Evolutionary conservation across 1,140 invertebrate genomes (phyloP), one percentile per base, ranked within the genome.

Genomic region (Bactericera cockerelli): DNA sequence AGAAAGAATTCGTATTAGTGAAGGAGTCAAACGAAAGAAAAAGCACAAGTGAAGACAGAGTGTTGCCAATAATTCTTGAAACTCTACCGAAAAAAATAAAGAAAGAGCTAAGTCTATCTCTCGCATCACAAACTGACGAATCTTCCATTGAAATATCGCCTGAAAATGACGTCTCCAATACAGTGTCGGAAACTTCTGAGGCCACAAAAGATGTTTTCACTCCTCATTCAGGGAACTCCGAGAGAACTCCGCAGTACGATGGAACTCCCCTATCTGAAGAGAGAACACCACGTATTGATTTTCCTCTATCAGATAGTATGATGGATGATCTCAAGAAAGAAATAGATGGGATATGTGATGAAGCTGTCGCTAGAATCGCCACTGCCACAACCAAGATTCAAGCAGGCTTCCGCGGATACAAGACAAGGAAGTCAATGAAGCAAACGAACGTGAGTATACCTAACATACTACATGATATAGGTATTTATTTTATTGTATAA

Each of bases 361-460:
- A 49, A 54, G 42, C 25, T 21, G 22, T 42, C 31, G 6, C n/a
- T 8, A 49, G 22, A 13, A 31, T 55, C 36, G 19, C 25, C 22
- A 42, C 58, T 25, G 79, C 79, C 1, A 79, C 79, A 0, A 75
- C 75, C 1, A 78, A 77, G 65, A 81, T 81, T 55, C 79, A 81
- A 67, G 78, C 79, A 1, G 74, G 76, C 14, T 80, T 78, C 62
- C 71, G 78, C 13, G 79, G 78, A 8, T 80, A 78, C 63, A 75
- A 74, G 63, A 74, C 75, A 28, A 70, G 78, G 36, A 77, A 78
- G 62, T 64, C 68, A 16, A 59, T 73, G 2, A 72, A 74, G 11
- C 56, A 22, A 58, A 56, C 24, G 2, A 58, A 58, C 26, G 26
- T 36, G 28, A 49, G 42, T 49, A 11, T 10, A 36, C 33, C 16